These are phyloP conservation scores for Bellardia pandia DNA, from an alignment of 2,888 invertebrate species.

Conservation along the genomic window DNA sequence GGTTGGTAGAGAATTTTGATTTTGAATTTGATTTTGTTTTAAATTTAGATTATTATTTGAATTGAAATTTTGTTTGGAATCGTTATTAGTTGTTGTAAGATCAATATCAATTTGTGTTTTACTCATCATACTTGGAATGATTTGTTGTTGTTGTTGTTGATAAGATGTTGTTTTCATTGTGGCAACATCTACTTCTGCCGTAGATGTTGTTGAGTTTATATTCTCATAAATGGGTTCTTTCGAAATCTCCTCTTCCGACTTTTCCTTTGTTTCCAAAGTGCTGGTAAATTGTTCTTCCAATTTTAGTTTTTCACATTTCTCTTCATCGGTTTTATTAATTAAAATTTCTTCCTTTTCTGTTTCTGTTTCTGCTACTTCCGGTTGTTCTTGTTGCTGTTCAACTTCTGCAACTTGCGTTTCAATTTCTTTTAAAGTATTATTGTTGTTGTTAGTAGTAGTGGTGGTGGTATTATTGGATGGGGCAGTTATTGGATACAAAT, in stretches of 20 bases:
- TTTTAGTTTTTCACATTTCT: slow-evolving; percentile 64
- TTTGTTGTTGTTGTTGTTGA: slow-evolving; percentile 61
- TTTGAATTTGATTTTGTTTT: slow-evolving; percentile 3
- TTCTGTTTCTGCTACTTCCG: background rate
- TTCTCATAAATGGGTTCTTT: slow-evolving; percentile 85
- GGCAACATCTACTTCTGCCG: slow-evolving; percentile 78
- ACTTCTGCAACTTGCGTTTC: slow-evolving; percentile 30
- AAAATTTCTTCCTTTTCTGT: slow-evolving; percentile 27
- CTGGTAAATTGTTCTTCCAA: slow-evolving; percentile 35
- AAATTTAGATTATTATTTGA: slow-evolving; percentile 42
- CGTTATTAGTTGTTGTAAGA: slow-evolving; percentile 71
- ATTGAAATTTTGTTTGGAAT: slow-evolving; percentile 65
- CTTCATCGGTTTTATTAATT: slow-evolving; percentile 75
- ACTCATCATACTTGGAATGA: slow-evolving; percentile 71
- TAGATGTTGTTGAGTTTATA: slow-evolving; percentile 78
- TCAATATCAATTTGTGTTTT: slow-evolving; percentile 56
- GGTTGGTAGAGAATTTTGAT: slow-evolving; percentile 71
- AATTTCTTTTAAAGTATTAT: slow-evolving; percentile 11
- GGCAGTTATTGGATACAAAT: slow-evolving; percentile 68
- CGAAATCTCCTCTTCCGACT: slow-evolving; percentile 67
- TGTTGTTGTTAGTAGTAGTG: slow-evolving; percentile 39
- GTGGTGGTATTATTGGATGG: slow-evolving; percentile 65
- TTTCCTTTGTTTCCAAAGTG: slow-evolving; percentile 46
- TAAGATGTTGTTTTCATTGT: slow-evolving; percentile 76
- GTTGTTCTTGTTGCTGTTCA: slow-evolving; percentile 52